Conservation (phyloP, 2,888 invertebrate genomes). For the Aleiodes leptofemur region DNA sequence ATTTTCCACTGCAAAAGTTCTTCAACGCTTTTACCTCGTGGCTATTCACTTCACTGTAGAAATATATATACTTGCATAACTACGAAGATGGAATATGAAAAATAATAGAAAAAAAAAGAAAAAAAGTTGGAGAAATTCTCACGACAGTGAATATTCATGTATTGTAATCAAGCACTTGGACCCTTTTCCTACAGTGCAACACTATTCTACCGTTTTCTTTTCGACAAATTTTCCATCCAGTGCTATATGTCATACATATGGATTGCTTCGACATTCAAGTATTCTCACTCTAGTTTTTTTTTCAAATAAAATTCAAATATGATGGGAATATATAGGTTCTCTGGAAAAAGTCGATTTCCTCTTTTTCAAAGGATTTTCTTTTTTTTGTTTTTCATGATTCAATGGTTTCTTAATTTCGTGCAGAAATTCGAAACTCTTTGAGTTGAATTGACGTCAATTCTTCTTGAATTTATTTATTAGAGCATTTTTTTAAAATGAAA, state of each 20-base stretch:
- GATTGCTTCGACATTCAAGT: constrained; percentile 16
- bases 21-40: constrained; percentile 42
- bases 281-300: neutral
- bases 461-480: too few species aligned
- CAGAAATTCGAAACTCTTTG: too few species aligned
- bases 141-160: constrained; percentile 73
- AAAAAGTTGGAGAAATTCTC: constrained; percentile 55
- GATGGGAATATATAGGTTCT: too few species aligned
- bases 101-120: neutral
- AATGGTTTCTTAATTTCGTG: too few species aligned
- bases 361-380: too few species aligned
- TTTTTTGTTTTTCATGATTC: too few species aligned
- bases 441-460: too few species aligned
- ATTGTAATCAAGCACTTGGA: constrained; percentile 68
- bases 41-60: neutral
- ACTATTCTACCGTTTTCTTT: constrained; percentile 21
- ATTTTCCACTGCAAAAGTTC: constrained; percentile 50
- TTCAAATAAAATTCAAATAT: too few species aligned
- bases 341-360: too few species aligned
- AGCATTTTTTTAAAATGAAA: too few species aligned
- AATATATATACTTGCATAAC: constrained; percentile 14
- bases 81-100: constrained; percentile 33
- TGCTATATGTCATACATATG: constrained; percentile 26
- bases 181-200: constrained; percentile 35
- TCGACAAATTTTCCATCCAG: neutral